Evolutionary conservation across 1,140 invertebrate species (phyloP).

Genomic region (Ptiloglossa arizonensis): DNA sequence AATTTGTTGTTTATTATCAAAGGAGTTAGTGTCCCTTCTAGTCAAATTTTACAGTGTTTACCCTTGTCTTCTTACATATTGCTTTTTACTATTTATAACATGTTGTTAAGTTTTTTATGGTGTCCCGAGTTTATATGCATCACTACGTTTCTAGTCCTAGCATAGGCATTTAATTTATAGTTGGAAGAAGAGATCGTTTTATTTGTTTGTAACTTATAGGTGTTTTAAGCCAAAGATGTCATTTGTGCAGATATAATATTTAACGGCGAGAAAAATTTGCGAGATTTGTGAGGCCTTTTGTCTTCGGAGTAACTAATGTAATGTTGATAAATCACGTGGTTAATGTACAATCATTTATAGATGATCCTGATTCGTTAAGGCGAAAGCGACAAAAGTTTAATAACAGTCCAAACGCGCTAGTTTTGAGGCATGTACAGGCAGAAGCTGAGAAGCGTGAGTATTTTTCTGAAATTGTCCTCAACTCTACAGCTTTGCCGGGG

Average conservation of each 20-base stretch:
- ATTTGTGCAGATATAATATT: not conserved
- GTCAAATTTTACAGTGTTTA: constrained; percentile 55
- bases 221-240: constrained; percentile 12
- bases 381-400: constrained; percentile 82
- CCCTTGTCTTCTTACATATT: constrained; percentile 25
- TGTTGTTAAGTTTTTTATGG: constrained; percentile 60
- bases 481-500: constrained; percentile 62
- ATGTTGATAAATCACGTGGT: constrained; percentile 35
- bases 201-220: constrained; percentile 17
- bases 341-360: constrained; percentile 66
- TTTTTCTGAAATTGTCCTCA: constrained; percentile 59
- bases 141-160: constrained; percentile 34
- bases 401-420: constrained; percentile 81
- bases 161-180: constrained; percentile 28
- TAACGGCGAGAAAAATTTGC: not conserved
- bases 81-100: constrained; percentile 56
- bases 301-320: constrained; percentile 31
- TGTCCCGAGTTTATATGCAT: constrained; percentile 44
- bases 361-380: constrained; percentile 68
- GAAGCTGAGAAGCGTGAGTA: constrained; percentile 84
- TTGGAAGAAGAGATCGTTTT: constrained; percentile 5
- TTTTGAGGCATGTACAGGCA: constrained; percentile 82
- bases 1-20: constrained; percentile 54
- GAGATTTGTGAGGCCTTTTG: constrained; percentile 15
- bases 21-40: constrained; percentile 46